Evolutionary conservation across 2,797 vertebrate species (phyloP).

Genomic region (Lacerta bilineata): DNA sequence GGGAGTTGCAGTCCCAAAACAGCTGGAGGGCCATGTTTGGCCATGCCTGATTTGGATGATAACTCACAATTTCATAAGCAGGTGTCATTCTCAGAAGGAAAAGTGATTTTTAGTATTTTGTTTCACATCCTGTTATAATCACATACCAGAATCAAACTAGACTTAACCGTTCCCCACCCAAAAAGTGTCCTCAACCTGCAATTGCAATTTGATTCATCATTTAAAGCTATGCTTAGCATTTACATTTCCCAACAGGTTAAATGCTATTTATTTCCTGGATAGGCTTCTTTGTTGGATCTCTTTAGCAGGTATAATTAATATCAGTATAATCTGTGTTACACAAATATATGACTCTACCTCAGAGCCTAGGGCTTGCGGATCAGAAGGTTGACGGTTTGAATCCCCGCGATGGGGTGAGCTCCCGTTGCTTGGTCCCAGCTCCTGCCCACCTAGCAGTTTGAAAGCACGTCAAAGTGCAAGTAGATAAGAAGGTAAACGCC

Average conservation of each 20-base stretch:
- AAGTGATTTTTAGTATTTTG: not conserved
- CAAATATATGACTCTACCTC: not conserved
- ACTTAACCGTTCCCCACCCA: not conserved
- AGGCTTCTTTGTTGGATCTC: not conserved
- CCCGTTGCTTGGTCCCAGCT: no score
- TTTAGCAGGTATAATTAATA: not conserved
- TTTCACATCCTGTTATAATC: not conserved
- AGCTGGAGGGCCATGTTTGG: no score
- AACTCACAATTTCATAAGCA: not conserved
- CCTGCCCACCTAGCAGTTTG: no score
- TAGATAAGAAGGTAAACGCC: no score
- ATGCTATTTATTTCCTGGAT: conserved; percentile 17
- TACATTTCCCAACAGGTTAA: not conserved
- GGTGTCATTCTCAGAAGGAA: not conserved
- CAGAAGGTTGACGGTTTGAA: no score
- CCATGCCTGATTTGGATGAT: not conserved
- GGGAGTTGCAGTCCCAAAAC: no score
- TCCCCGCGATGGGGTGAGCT: no score
- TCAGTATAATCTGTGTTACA: not conserved
- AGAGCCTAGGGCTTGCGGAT: no score
- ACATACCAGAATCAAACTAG: not conserved
- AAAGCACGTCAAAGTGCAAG: no score
- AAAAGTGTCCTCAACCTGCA: not conserved
- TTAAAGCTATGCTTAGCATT: not conserved
- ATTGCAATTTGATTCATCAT: not conserved